Evolutionary conservation across 2,797 vertebrate species (phyloP).

Genomic region (Phoxinus dragarum): DNA sequence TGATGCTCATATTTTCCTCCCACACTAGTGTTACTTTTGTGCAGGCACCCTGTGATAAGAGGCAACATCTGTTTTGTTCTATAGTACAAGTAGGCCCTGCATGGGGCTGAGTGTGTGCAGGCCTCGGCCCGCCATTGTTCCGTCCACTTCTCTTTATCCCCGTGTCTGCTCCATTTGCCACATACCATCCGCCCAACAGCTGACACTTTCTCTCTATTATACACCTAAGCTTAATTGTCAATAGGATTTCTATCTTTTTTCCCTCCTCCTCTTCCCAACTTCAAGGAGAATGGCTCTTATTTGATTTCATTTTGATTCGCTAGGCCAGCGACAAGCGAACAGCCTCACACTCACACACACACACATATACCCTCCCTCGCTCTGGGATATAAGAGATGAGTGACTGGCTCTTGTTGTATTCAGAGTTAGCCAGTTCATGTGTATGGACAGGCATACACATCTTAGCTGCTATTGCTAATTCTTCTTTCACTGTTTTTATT

Average conservation of each 20-base stretch:
- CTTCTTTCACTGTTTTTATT: not conserved
- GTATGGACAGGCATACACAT: slow-evolving; percentile 8
- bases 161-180: slow-evolving; percentile 82
- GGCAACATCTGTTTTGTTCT: slow-evolving; percentile 94
- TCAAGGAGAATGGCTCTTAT: slow-evolving; percentile 53
- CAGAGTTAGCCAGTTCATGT: slow-evolving; percentile 25
- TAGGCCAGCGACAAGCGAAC: slow-evolving; percentile 29
- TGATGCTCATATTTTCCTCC: slow-evolving; percentile 74
- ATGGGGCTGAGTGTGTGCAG: slow-evolving; percentile 80
- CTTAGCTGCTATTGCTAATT: slow-evolving; percentile 3
- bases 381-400: slow-evolving; percentile 43
- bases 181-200: slow-evolving; percentile 82
- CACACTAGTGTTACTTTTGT: slow-evolving; percentile 85
- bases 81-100: slow-evolving; percentile 81
- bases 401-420: slow-evolving; percentile 23
- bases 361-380: slow-evolving; percentile 10
- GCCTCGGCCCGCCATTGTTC: slow-evolving; percentile 79
- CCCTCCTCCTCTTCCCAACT: slow-evolving; percentile 27
- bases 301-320: slow-evolving; percentile 55
- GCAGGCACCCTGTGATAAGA: slow-evolving; percentile 86
- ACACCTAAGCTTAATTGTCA: slow-evolving; percentile 60
- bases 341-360: not conserved
- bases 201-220: slow-evolving; percentile 78
- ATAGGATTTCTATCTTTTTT: slow-evolving; percentile 49
- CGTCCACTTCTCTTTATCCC: slow-evolving; percentile 77